Base-by-base conservation (phyloP, 1,140 invertebrate species). In the Condylostylus longicornis region DNA sequence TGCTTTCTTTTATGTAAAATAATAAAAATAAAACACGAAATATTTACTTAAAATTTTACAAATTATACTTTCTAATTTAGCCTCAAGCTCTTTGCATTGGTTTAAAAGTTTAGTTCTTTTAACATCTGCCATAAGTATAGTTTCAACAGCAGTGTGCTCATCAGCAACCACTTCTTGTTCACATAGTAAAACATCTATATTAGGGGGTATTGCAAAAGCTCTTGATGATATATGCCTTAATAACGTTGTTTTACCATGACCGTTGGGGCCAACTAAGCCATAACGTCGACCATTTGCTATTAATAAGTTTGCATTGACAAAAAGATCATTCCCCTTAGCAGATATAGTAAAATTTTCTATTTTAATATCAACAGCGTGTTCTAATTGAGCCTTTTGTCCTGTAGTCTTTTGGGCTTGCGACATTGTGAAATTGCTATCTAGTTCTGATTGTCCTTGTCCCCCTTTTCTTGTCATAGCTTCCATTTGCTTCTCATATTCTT, bases 201-300 rank as follows among this genome's bases (percentile, higher is more conserved):
- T 88, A 1, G 87, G 80, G 2, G 96, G 96, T 53, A 99, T 91
- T 36, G 79, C 77, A 46, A 99, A 82, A 5, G 79, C 79, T 51
- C 87, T 67, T 35, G 79, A 78, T 6, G 82, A 83, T 49, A 99
- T 80, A 54, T 98, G 94, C 36, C 90, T 76, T 13, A 99, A 64
- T 12, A 99, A 58, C 0, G 96, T 99, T n/a, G 95, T 98, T 70
- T 99, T 99, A 10, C 96, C 95, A 69, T 98, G 90, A 3, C 95
- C 95, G 67, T 98, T 99, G 4, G 95, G 96, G 27, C 96, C 96
- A 18, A 99, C 93, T 5, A 99, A 66, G 54, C 96, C 96, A 63
- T 99, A 99, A 52, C 90, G 75, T 41, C 94, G 72, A 0, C 90
- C 88, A 52, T 86, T 76, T 4, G 93, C 89, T 46, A 99, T 97